Evolutionary conservation across 1,140 invertebrate species (phyloP).

Genomic region (Neelides sp.): DNA sequence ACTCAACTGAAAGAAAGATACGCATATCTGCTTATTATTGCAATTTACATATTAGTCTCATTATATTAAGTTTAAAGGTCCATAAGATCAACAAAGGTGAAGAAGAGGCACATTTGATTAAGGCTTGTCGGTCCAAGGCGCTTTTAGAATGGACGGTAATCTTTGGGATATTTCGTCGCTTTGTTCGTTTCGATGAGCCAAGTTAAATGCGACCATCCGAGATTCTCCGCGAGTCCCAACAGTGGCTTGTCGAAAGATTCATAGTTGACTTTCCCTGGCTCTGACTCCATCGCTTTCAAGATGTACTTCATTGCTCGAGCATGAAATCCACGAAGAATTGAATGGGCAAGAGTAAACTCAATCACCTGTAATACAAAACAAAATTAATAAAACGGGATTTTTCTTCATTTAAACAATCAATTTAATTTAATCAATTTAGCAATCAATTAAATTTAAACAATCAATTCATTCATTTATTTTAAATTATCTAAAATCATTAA

Average conservation of each 20-base stretch:
- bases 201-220: constrained; percentile 57
- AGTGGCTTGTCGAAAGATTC: constrained; percentile 57
- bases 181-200: constrained; percentile 42
- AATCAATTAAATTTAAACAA: constrained; percentile 6
- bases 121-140: background rate
- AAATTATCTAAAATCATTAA: constrained; percentile 11
- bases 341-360: constrained; percentile 67
- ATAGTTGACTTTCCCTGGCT: constrained; percentile 41
- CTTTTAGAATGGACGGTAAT: constrained; percentile 52
- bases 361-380: constrained; percentile 43
- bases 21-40: too few species aligned
- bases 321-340: constrained; percentile 58
- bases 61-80: too few species aligned
- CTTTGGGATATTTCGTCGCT: constrained; percentile 50
- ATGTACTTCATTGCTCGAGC: constrained; percentile 66
- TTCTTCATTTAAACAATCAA: constrained; percentile 21
- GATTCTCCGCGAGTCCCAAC: constrained; percentile 47
- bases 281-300: constrained; percentile 63
- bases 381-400: background rate
- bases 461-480: constrained; percentile 1
- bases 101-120: too few species aligned
- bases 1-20: too few species aligned
- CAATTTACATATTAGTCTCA: too few species aligned
- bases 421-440: constrained; percentile 14
- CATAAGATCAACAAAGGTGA: too few species aligned